These are phyloP conservation scores for Siphonodentalium dalli DNA, from an alignment of 2,888 invertebrate genomes.

Conservation along the genomic window DNA sequence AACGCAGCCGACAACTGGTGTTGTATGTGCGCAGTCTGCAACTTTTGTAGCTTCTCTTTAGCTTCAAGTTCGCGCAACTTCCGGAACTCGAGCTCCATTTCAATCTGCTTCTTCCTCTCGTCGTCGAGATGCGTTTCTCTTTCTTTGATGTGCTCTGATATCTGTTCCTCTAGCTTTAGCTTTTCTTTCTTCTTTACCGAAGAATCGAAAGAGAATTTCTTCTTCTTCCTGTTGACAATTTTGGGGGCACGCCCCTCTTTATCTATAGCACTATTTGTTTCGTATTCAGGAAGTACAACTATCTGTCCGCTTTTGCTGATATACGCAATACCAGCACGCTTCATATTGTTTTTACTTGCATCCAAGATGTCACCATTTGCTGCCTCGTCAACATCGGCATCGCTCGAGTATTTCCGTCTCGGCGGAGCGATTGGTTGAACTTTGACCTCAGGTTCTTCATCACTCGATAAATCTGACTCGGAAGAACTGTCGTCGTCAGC, in stretches of 20 bases:
- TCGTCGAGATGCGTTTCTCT: constrained; percentile 41
- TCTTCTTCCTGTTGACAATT: constrained; percentile 36
- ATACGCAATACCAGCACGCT: constrained; percentile 47
- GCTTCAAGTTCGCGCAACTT: constrained; percentile 41
- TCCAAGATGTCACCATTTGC: constrained; percentile 23
- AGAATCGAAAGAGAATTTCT: constrained; percentile 36
- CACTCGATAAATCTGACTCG: too few relatives aligned
- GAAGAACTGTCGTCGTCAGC: constrained; percentile 9
- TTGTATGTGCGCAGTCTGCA: constrained; percentile 38
- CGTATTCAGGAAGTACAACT: constrained; percentile 38
- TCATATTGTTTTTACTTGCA: constrained; percentile 27
- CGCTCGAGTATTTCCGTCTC: constrained; percentile 4
- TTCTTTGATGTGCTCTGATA: constrained; percentile 32
- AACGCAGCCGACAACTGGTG: constrained; percentile 23
- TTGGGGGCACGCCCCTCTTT: constrained; percentile 30
- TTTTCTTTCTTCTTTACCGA: constrained; percentile 34
- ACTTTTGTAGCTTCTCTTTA: constrained; percentile 37
- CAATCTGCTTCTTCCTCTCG: constrained; percentile 38
- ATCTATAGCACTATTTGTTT: constrained; percentile 19
- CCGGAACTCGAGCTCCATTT: constrained; percentile 43
- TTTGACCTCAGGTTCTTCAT: background rate
- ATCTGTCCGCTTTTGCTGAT: constrained; percentile 41
- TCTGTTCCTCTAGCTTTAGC: constrained; percentile 23
- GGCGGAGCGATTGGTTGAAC: constrained; percentile 7
- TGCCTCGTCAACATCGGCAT: constrained; percentile 28